Evolutionary conservation across 1,140 invertebrate species (phyloP).

Genomic region (Hyphantria cunea): DNA sequence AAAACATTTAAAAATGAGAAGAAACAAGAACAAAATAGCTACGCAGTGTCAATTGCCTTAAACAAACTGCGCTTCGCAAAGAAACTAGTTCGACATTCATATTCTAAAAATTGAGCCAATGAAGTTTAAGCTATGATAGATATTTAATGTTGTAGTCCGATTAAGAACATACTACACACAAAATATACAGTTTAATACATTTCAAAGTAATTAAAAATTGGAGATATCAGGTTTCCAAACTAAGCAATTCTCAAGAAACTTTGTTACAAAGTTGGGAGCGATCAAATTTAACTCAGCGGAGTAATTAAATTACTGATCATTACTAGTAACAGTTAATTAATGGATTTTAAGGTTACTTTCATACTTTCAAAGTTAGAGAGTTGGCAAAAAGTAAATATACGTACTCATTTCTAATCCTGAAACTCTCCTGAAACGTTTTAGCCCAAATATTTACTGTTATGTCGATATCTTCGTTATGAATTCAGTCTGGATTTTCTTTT

Average conservation of each 20-base stretch:
- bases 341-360: constrained; percentile 29
- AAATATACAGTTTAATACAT: no score
- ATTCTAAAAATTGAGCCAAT: no score
- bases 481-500: no score
- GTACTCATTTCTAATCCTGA: constrained; percentile 12
- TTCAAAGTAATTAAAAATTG: constrained; percentile 10
- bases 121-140: no score
- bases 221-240: constrained; percentile 31
- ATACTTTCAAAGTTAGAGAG: constrained; percentile 15
- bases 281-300: constrained; percentile 39
- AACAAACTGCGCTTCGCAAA: no score
- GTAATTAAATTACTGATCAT: constrained; percentile 41
- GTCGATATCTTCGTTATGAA: background rate
- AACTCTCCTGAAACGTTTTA: constrained; percentile 23
- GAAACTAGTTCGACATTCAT: no score
- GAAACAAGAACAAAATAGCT: no score
- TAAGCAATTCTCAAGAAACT: constrained; percentile 34
- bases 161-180: no score
- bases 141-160: no score
- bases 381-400: constrained; percentile 28
- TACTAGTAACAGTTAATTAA: constrained; percentile 36
- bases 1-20: no score
- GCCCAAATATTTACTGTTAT: constrained; percentile 32
- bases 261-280: constrained; percentile 35
- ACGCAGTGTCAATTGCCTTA: no score